phyloP scores from a whole-genome alignment of 2,797 vertebrate species.

The Lycodopsis pacificus region DNA sequence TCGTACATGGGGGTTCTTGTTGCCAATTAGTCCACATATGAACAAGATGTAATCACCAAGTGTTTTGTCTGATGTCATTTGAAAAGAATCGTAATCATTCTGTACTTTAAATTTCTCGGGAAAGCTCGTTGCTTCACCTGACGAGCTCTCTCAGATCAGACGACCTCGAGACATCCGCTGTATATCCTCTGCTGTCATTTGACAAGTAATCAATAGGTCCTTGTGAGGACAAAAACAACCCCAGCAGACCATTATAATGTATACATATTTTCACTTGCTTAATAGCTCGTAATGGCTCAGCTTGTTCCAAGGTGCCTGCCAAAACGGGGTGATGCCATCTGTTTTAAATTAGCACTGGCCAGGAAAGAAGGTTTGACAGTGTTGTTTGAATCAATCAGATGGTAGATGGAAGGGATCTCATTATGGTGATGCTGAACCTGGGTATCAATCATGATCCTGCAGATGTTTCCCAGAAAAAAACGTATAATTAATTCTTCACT shows the following conservation, averaged over 20 bases:
- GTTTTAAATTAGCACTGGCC: conserved; percentile 73
- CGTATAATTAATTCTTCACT: conserved; percentile 41
- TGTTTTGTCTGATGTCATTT: conserved; percentile 37
- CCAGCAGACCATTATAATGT: conserved; percentile 68
- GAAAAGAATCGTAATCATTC: conserved; percentile 8
- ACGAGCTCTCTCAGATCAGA: conserved; percentile 23
- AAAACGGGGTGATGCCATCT: conserved; percentile 69
- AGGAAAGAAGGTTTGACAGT: conserved; percentile 64
- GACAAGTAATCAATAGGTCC: conserved; percentile 72
- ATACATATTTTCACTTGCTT: conserved; percentile 66
- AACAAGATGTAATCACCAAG: neutral
- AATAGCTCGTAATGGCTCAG: conserved; percentile 67
- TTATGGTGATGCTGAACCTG: conserved; percentile 63
- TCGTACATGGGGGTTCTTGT: neutral
- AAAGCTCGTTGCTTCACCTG: conserved; percentile 16
- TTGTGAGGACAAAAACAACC: conserved; percentile 66
- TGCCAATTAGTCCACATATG: conserved; percentile 23
- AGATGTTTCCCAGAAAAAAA: conserved; percentile 44
- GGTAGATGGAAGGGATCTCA: conserved; percentile 50
- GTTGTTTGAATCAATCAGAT: conserved; percentile 77
- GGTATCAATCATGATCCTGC: conserved; percentile 65
- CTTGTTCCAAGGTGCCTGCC: conserved; percentile 62
- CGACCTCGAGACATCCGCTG: conserved; percentile 56
- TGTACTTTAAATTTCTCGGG: neutral
- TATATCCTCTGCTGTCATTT: conserved; percentile 55